Percentiles rank a stretch among this genome's conserved stretches.
Evolutionary conservation across 2,797 vertebrate genomes (phyloP).

Genomic region (Nasua narica): DNA sequence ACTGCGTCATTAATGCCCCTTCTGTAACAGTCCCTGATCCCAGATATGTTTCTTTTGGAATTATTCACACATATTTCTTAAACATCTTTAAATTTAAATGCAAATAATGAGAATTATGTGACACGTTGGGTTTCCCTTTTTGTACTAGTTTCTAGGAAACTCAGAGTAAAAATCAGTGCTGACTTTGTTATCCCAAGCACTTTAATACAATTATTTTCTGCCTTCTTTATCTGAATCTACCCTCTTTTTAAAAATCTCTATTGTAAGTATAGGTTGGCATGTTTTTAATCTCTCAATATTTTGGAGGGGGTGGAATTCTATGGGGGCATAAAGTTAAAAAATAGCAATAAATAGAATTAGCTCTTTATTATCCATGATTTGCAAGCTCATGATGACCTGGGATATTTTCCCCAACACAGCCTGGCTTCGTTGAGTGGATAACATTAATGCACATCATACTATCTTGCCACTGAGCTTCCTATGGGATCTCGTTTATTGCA

Average conservation of each 20-base stretch:
- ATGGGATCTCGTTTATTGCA: not conserved
- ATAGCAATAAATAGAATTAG: not conserved
- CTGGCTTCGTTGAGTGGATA: not conserved
- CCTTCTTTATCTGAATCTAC: not conserved
- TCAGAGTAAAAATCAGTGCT: not conserved
- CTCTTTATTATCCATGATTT: not conserved
- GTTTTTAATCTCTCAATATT: not conserved
- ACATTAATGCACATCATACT: not conserved
- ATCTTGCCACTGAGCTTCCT: not conserved
- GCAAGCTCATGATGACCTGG: not conserved
- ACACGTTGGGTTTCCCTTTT: not conserved
- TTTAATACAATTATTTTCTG: not conserved
- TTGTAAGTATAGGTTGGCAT: not conserved
- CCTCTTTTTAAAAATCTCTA: not conserved
- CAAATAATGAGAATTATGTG: not conserved
- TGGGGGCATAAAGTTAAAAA: not conserved
- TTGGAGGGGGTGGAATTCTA: not conserved
- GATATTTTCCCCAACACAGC: not conserved
- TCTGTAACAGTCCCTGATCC: not conserved
- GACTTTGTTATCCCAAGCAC: not conserved
- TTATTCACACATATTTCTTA: not conserved
- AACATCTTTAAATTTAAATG: not conserved
- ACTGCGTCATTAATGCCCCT: not conserved
- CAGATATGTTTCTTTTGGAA: not conserved
- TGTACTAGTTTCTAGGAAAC: not conserved